Evolutionary conservation across 2,888 invertebrate genomes (phyloP).

Genomic region (Pterostichus madidus): DNA sequence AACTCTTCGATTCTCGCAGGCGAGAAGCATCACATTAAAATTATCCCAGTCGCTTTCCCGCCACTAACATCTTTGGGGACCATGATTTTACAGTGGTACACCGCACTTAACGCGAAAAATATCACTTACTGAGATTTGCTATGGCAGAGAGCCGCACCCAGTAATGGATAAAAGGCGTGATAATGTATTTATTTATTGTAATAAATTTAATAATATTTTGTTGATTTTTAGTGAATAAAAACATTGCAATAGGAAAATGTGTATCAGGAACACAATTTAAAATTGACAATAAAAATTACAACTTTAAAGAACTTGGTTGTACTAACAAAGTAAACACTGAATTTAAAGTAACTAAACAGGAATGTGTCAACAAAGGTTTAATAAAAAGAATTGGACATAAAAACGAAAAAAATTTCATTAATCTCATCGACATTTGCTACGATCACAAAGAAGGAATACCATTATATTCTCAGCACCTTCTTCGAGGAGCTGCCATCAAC

Average conservation of each 20-base stretch:
- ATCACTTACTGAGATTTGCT: too few species aligned
- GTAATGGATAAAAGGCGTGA: too few species aligned
- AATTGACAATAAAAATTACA: constrained; percentile 50
- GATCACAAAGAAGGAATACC: constrained; percentile 71
- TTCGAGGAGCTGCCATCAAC: constrained; percentile 75
- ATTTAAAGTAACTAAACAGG: not conserved
- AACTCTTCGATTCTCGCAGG: too few species aligned
- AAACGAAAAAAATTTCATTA: constrained; percentile 41
- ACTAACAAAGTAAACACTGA: constrained; percentile 37
- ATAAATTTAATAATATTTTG: not conserved
- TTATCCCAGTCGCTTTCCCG: too few species aligned
- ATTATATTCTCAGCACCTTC: constrained; percentile 74
- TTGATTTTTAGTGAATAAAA: constrained; percentile 54
- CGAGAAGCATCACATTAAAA: too few species aligned
- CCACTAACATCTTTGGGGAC: too few species aligned
- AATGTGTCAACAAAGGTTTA: constrained; percentile 43
- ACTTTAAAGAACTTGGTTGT: constrained; percentile 50
- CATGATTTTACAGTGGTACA: too few species aligned
- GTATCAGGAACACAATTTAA: constrained; percentile 25
- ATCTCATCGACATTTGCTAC: constrained; percentile 47
- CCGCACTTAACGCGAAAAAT: too few species aligned
- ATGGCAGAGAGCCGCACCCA: too few species aligned
- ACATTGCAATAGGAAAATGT: constrained; percentile 36
- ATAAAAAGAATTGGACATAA: constrained; percentile 50
- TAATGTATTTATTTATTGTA: too few species aligned